Evolutionary conservation across 1,140 invertebrate genomes (phyloP).

Genomic region (Nasonia longicornis): DNA sequence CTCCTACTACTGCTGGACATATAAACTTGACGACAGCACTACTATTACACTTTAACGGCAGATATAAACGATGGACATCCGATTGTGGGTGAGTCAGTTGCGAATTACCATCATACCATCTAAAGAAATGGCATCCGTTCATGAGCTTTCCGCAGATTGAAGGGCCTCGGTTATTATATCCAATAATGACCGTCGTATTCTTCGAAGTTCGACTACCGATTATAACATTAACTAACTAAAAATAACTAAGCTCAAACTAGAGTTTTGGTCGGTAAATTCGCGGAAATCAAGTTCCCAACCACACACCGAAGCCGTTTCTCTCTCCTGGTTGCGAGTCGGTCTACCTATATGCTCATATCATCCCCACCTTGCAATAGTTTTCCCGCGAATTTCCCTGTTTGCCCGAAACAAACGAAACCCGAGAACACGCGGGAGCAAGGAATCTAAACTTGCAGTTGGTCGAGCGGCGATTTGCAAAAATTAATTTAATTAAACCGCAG

Average conservation of each 20-base stretch:
- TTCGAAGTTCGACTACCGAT: background rate
- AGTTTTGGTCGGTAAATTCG: background rate
- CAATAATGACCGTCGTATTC: background rate
- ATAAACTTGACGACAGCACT: constrained; percentile 29
- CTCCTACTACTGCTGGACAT: background rate
- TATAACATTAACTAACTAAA: no score
- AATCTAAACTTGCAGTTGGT: background rate
- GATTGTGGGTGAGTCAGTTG: constrained; percentile 16
- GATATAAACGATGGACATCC: constrained; percentile 28
- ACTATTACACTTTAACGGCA: constrained; percentile 26
- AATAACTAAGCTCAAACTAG: no score
- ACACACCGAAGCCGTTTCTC: background rate
- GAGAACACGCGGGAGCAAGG: background rate
- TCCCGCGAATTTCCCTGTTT: constrained; percentile 42
- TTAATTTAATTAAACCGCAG: constrained; percentile 47
- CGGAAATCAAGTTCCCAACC: background rate
- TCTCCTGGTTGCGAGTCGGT: background rate
- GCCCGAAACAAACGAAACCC: constrained; percentile 1
- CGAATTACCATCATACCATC: constrained; percentile 3
- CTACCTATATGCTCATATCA: background rate
- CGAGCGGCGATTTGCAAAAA: constrained; percentile 33
- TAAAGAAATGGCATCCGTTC: background rate
- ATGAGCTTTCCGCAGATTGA: background rate
- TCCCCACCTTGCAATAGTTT: constrained; percentile 10
- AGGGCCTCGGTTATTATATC: background rate